Base-by-base conservation (phyloP, 2,113 vertebrate species). In the Geococcyx californianus region DNA sequence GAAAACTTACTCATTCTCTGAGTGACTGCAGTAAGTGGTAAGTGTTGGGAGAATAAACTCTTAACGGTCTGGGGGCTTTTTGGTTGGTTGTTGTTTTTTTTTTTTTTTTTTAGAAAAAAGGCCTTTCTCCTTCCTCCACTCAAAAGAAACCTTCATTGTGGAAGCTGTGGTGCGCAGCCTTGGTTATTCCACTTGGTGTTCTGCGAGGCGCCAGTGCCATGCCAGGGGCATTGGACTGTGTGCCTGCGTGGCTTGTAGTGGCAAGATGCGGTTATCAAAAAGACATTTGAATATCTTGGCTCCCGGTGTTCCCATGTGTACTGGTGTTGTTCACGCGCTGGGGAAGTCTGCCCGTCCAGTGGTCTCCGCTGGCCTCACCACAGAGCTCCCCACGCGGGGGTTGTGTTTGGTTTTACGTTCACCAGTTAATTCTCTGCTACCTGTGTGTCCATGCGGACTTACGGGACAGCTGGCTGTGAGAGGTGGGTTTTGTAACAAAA, bases 401-500 rank as follows among this genome's bases (percentile, higher is more conserved):
- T 62, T 59, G 28, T 64, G 33, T 66, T 91, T 52, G 75, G 9
- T 73, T 87, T 80, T 42, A 28, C 31, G 33, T 11, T 58, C 23
- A 58, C 25, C 34, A 67, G 79, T 92, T 88, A 91, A 51, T 69
- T 86, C 78, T 72, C 55, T 90, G 85, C 80, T 67, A 68, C 84
- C 90, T 87, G 82, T 60, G 16, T 74, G 93, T 94, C 94, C 60
- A 7, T 86, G 88, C 93, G 83, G 82, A 92, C 47, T 51, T 42
- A 68, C 31, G 60, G 87, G 62, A 78, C 66, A 45, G 66, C 54
- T 91, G 76, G 93, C 92, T 60, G 23, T 13, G 28, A 89, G 33
- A 89, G 69, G 70, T 75, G 77, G 58, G 73, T 97, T 96, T 97
- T 84, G 83, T 95, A 95, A 92, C 92, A 93, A 97, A 96, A 97